phyloP scores from a whole-genome alignment of 2,113 vertebrate species.

The Haplochromis burtoni region DNA sequence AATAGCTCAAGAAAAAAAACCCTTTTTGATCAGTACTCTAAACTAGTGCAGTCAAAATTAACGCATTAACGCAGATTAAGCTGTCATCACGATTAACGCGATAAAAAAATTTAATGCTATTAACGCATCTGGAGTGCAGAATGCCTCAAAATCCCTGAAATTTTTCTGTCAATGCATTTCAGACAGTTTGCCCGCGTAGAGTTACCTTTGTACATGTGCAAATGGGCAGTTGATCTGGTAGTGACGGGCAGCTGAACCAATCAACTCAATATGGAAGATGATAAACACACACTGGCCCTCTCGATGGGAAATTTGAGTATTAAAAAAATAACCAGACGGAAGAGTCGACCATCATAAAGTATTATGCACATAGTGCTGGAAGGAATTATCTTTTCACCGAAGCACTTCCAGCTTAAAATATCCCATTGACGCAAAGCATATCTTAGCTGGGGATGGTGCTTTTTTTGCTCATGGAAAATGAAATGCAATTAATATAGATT shows the following conservation, averaged over 20 bases:
- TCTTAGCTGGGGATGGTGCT: not conserved
- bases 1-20: rapidly evolving
- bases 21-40: not conserved
- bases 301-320: not conserved
- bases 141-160: not conserved
- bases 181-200: not conserved
- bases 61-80: not conserved
- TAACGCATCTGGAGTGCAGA: not conserved
- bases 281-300: not conserved
- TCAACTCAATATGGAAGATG: not conserved
- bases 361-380: too few relatives aligned
- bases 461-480: not conserved
- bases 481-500: not conserved
- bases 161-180: not conserved
- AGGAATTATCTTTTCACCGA: not conserved
- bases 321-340: not conserved
- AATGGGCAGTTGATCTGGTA: not conserved
- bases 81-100: not conserved
- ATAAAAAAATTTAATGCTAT: not conserved
- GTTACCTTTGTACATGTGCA: not conserved
- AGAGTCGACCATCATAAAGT: not conserved
- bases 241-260: not conserved
- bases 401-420: not conserved
- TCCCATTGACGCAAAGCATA: not conserved
- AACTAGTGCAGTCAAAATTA: not conserved